A percentile compares a stretch with the other conserved stretches of the same genome.
Conservation (phyloP, 1,140 invertebrate genomes). For the Drosophila repleta region DNA sequence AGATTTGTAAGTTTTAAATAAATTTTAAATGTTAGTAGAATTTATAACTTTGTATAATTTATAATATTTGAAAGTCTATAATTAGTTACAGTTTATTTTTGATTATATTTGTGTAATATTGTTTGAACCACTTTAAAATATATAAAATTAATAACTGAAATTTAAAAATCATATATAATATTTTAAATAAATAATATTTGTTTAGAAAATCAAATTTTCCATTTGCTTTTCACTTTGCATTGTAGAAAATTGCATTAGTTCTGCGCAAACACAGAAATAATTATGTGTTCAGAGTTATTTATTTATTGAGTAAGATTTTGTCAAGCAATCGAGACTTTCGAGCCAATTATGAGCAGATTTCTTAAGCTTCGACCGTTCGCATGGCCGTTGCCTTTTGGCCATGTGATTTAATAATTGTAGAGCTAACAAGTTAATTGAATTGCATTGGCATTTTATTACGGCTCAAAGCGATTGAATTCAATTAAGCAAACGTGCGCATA, state of each 20-base stretch:
- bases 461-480: slow-evolving; percentile 54
- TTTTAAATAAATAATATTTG: background rate
- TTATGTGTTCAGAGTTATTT: background rate
- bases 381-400: slow-evolving; percentile 20
- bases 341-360: slow-evolving; percentile 1
- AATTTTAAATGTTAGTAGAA: too few relatives aligned
- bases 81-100: too few relatives aligned
- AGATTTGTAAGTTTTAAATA: too few relatives aligned
- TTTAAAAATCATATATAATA: background rate
- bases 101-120: too few relatives aligned
- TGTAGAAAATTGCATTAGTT: background rate
- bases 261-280: background rate
- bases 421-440: slow-evolving; percentile 60
- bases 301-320: background rate
- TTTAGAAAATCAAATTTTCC: too few relatives aligned
- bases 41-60: too few relatives aligned
- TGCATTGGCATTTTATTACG: slow-evolving; percentile 43
- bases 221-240: too few relatives aligned
- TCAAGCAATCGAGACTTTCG: background rate
- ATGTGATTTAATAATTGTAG: slow-evolving; percentile 55
- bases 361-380: background rate
- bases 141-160: too few relatives aligned
- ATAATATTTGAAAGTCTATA: too few relatives aligned
- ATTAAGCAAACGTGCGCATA: slow-evolving; percentile 25
- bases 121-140: too few relatives aligned